Evolutionary conservation across 2,888 invertebrate genomes (phyloP).

Genomic region (Julus scandinavius): DNA sequence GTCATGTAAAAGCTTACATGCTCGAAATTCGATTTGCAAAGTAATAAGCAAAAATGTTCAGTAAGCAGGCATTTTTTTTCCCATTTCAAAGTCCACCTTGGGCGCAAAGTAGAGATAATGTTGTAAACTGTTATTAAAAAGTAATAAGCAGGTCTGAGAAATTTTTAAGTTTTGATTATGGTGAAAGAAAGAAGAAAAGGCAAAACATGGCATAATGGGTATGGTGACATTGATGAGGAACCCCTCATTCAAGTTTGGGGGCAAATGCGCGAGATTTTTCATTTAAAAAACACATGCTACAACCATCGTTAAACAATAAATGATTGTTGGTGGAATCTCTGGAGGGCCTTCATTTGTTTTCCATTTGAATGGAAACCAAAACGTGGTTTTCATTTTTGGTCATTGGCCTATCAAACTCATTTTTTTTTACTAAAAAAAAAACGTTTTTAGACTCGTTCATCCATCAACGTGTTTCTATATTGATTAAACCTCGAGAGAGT

Average conservation of each 20-base stretch:
- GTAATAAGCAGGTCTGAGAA: conserved; percentile 19
- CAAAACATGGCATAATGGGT: conserved; percentile 3
- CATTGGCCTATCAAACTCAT: conserved; percentile 13
- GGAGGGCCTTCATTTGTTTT: conserved; percentile 30
- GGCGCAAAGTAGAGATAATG: conserved; percentile 15
- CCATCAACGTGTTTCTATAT: conserved; percentile 17
- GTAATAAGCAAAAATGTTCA: neutral
- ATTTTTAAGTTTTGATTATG: neutral
- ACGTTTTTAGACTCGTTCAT: neutral
- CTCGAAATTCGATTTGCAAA: neutral
- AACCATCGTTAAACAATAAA: conserved; percentile 23
- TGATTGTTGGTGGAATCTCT: conserved; percentile 1
- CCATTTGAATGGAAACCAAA: conserved; percentile 25
- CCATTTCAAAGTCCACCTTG: neutral
- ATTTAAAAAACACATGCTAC: neutral
- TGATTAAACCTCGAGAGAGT: conserved; percentile 8
- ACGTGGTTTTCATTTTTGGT: conserved; percentile 26
- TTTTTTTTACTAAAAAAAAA: neutral
- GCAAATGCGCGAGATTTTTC: neutral
- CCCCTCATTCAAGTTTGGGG: conserved; percentile 26
- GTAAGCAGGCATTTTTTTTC: neutral
- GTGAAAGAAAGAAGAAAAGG: conserved; percentile 28
- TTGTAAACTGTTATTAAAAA: conserved; percentile 27
- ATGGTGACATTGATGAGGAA: conserved; percentile 32
- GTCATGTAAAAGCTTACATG: neutral